Evolutionary conservation across 53 echinoderm and acorn worm genomes (phyloP).

Genomic region (Glandiceps talaboti): DNA sequence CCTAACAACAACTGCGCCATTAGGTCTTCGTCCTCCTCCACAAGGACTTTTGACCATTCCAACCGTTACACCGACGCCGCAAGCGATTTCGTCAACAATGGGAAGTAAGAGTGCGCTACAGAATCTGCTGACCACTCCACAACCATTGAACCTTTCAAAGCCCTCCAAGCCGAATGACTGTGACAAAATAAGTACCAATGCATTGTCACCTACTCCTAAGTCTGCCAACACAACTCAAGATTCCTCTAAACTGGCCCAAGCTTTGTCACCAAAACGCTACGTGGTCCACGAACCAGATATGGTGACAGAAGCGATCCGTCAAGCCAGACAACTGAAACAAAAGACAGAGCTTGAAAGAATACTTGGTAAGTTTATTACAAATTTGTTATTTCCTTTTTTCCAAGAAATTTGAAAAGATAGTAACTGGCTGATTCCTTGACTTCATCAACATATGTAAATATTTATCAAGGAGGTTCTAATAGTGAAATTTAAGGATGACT

Average conservation of each 20-base stretch:
- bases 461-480: no score
- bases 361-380: not conserved
- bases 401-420: no score
- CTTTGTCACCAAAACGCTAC: not conserved
- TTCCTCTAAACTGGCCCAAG: not conserved
- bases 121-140: slow-evolving; percentile 41
- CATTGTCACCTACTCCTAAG: not conserved
- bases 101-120: not conserved
- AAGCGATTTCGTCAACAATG: slow-evolving; percentile 23
- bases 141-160: slow-evolving; percentile 79
- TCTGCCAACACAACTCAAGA: not conserved
- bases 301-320: not conserved
- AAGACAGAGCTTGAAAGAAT: not conserved
- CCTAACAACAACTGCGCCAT: not conserved
- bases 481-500: no score
- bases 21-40: not conserved
- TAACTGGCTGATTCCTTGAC: no score
- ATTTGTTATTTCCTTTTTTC: no score
- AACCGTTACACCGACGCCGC: slow-evolving; percentile 75
- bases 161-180: not conserved
- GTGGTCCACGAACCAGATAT: not conserved
- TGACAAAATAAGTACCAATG: not conserved
- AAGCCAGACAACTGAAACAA: not conserved
- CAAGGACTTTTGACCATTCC: slow-evolving; percentile 81
- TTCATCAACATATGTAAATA: no score